These are phyloP conservation scores for Meriones psammophilus DNA, from an alignment of 2,797 vertebrate species.

Conservation along the genomic window DNA sequence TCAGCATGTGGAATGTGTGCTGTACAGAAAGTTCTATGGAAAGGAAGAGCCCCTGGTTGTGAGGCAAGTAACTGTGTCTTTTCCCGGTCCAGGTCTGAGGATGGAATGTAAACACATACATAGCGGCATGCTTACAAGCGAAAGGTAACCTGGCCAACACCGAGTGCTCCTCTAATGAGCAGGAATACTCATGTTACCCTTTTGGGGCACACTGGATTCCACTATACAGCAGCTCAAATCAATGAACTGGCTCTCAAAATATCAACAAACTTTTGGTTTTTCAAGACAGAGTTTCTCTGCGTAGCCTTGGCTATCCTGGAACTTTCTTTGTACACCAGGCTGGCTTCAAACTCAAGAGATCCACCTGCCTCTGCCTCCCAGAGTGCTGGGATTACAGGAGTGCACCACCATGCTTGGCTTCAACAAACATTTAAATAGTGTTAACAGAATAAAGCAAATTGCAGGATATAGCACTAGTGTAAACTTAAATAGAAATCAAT, in stretches of 20 bases:
- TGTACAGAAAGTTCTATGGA: not conserved
- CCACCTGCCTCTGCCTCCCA: too few species aligned
- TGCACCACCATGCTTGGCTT: too few species aligned
- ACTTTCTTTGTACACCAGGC: too few species aligned
- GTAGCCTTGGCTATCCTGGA: too few species aligned
- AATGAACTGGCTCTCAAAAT: not conserved
- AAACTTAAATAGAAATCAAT: not conserved
- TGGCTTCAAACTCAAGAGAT: too few species aligned
- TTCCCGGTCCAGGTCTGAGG: not conserved
- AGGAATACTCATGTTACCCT: not conserved
- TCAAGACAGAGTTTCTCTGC: too few species aligned
- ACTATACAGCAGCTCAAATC: constrained; percentile 13
- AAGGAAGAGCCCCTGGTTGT: not conserved
- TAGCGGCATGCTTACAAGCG: not conserved
- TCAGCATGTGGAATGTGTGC: not conserved
- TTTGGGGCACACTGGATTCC: not conserved
- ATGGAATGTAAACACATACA: not conserved
- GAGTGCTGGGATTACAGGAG: too few species aligned
- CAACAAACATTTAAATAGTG: constrained; percentile 30
- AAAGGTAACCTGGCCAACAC: not conserved
- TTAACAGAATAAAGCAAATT: constrained; percentile 33
- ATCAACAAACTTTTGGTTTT: not conserved
- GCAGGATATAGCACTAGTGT: constrained; percentile 7
- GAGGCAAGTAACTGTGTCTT: not conserved
- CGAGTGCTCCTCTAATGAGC: not conserved